Conservation (phyloP, 2,797 vertebrate species). For the Pampus argenteus region DNA sequence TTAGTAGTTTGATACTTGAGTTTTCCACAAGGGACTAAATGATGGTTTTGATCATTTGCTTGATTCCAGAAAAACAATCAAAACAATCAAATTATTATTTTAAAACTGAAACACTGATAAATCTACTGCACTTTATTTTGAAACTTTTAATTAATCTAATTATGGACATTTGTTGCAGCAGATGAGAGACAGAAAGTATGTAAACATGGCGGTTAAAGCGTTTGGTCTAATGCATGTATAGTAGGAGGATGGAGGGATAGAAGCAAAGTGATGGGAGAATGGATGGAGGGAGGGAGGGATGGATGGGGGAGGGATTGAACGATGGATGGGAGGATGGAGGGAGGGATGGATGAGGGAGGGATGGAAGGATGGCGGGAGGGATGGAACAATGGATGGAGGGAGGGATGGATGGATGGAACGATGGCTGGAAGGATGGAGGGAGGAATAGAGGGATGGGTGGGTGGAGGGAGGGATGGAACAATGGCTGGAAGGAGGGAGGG, state of each 20-base stretch:
- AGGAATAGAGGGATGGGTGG: too few relatives aligned
- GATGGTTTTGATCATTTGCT: background rate
- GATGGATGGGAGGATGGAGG: constrained; percentile 23
- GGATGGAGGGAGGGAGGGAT: background rate
- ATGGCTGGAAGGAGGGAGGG: too few relatives aligned
- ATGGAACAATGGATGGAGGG: background rate
- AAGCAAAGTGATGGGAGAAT: too few relatives aligned
- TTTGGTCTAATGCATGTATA: constrained; percentile 41
- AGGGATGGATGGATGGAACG: constrained; percentile 3
- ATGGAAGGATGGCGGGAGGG: too few relatives aligned
- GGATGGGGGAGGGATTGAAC: constrained; percentile 10
- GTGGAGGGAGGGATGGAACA: constrained; percentile 22
- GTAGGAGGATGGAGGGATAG: constrained; percentile 35
- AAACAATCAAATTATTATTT: too few relatives aligned
- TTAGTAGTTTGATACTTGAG: too few relatives aligned
- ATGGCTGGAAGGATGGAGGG: constrained; percentile 15
- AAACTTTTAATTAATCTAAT: background rate
- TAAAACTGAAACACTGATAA: background rate
- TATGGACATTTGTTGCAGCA: constrained; percentile 50
- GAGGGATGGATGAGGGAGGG: constrained; percentile 9
- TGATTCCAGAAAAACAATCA: background rate
- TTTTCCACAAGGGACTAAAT: too few relatives aligned
- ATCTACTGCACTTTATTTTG: background rate
- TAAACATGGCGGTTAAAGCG: constrained; percentile 24
- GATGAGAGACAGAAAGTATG: constrained; percentile 21